These are phyloP conservation scores for Nyctibius grandis DNA, from an alignment of 2,797 vertebrate species.

Conservation along the genomic window DNA sequence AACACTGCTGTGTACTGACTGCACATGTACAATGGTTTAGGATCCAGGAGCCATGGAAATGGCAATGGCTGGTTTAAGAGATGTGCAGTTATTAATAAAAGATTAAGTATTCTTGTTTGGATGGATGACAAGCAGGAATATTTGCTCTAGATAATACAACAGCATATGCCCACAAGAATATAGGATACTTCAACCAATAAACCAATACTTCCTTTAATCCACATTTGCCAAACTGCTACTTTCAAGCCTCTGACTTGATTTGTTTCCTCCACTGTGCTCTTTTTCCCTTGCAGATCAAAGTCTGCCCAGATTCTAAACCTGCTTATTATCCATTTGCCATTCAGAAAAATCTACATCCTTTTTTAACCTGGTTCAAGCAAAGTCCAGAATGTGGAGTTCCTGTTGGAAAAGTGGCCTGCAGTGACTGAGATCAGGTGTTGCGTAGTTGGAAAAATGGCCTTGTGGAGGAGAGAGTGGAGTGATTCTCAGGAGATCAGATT, in stretches of 20 bases:
- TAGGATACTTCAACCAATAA: not conserved
- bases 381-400: not conserved
- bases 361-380: not conserved
- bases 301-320: not conserved
- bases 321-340: not conserved
- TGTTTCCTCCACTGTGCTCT: not conserved
- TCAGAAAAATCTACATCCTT: not conserved
- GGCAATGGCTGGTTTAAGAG: not conserved
- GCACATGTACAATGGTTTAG: not conserved
- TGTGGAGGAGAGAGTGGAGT: not conserved
- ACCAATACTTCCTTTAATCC: not conserved
- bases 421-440: not conserved
- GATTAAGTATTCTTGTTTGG: not conserved
- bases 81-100: not conserved
- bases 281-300: not conserved
- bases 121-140: not conserved
- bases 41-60: not conserved
- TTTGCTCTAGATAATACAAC: constrained; percentile 5
- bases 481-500: not conserved
- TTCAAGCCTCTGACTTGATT: not conserved
- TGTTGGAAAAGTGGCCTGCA: not conserved
- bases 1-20: not conserved
- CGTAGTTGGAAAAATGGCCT: not conserved
- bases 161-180: not conserved
- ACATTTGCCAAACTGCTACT: not conserved